Evolutionary conservation across 2,888 invertebrate genomes (phyloP), one percentile per base, ranked within the genome.

Genomic region (Cosmia trapezina): DNA sequence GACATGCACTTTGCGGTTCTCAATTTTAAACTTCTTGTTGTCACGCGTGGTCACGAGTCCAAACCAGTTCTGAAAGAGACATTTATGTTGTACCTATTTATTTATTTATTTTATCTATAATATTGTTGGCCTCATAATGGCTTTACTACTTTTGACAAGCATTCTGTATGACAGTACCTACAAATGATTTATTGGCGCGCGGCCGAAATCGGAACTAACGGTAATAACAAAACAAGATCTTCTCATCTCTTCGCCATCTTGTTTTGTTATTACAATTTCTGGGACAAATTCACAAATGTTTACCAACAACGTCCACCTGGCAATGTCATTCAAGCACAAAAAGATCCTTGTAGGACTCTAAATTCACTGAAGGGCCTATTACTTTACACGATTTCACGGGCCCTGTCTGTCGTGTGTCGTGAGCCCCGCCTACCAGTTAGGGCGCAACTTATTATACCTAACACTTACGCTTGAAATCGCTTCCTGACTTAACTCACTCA

Each of bases 1-100:
- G 28, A 97, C 93, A 78, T 93, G 94, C 92, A 96, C 96, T 63
- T 96, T 95, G 19, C 7, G 0, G 95, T 97, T 81, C 41, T 49
- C 37, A 41, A 70, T 70, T 49, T 69, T 47, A 56, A 49, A 97
- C 81, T 96, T 96, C 45, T 92, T 93, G 88, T 97, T 97, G 89
- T 97, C 97, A 59, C 92, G 88, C 0, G 97, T 96, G 22, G 96
- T 93, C 0, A 97, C 96, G 70, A 97, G 96, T 0, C 97, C 97
- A 59, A 97, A 95, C 96, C 96, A 96, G 84, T 96, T 97, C 97
- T 97, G 92, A 12, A 83, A 83, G 11, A 17, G 43, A 61, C 9
- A 14, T 28, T 28, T 59, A 17, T 53, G n/a, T 28, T 14, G n/a
- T 33, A 28, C 7, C 28, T 28, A 28, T 28, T 28, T 28, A 28